Evolutionary conservation across 2,888 invertebrate genomes (phyloP), one percentile per base, ranked within the genome.

Genomic region (Dolomedes plantarius): DNA sequence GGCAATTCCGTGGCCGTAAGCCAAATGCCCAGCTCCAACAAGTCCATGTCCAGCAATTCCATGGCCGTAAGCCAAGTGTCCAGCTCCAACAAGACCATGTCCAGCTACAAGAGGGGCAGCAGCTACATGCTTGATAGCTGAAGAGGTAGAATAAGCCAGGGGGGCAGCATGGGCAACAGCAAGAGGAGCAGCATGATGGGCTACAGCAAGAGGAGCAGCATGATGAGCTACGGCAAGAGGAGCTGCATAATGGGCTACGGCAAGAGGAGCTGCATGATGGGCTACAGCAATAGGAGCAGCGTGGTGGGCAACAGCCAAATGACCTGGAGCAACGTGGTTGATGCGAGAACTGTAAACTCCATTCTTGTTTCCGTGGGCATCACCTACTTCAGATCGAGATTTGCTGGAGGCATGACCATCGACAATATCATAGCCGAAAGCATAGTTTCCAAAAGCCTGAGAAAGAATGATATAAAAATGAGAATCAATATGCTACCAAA

Each of bases 201-300:
- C 9, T 5, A 7, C 6, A 46, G 41, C 41, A 46, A 46, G 13
- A 16, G 41, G 41, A 2, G 41, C 41, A 13, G 6, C 41, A 46
- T 13, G 16, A n/a, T n/a, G n/a, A n/a, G n/a, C n/a, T n/a, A n/a
- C n/a, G 46, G 41, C 41, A 16, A 46, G 16, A 16, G 41, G 6
- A 16, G 41, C 41, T 13, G 16, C 6, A 13, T 46, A 41, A n/a
- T n/a, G n/a, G n/a, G n/a, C n/a, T n/a, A n/a, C n/a, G 2, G 16
- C 41, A 2, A 46, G 41, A 11, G 41, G 41, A 3, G 46, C 46
- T 23, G 81, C 86, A 11, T 75, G n/a, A n/a, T n/a, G 71, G 76
- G 81, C 81, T 68, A 81, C 86, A 32, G 36, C 64, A 16, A 67
- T 9, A 11, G 72, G 19, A 6, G 46, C 69, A 23, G 41, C 77